Conservation (phyloP, 2,888 invertebrate species). For the Vannuccia rotundouncinata region DNA sequence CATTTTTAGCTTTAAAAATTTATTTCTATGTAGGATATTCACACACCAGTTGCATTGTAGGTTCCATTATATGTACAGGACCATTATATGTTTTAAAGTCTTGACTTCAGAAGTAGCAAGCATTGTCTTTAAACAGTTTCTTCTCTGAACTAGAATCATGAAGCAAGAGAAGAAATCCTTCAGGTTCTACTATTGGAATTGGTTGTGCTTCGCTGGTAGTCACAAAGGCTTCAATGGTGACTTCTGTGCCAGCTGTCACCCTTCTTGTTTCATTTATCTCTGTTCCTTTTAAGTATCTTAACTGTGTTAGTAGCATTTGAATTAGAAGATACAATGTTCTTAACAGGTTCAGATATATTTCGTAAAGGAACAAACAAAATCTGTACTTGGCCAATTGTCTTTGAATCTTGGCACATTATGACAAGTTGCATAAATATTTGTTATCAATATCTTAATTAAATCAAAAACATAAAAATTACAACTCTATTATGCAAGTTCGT, state of each 20-base stretch:
- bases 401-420: no score
- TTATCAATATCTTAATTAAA: no score
- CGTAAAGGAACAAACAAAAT: no score
- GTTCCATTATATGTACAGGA: neutral
- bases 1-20: no score
- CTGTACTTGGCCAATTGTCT: no score
- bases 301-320: neutral
- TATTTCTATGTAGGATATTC: no score
- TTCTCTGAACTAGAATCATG: constrained; percentile 11
- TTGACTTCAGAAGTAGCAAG: neutral
- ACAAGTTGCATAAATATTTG: no score
- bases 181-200: neutral
- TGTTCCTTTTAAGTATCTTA: neutral
- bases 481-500: no score
- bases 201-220: neutral
- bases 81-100: neutral
- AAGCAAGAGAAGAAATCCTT: neutral
- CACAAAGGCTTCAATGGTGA: neutral
- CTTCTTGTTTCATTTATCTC: neutral
- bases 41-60: neutral
- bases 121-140: neutral
- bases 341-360: neutral
- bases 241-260: neutral
- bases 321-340: neutral
- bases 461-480: no score